A percentile compares a stretch with the other conserved stretches of the same genome.
phyloP scores from a whole-genome alignment of 2,888 invertebrate species.

The Gryllus longicercus region DNA sequence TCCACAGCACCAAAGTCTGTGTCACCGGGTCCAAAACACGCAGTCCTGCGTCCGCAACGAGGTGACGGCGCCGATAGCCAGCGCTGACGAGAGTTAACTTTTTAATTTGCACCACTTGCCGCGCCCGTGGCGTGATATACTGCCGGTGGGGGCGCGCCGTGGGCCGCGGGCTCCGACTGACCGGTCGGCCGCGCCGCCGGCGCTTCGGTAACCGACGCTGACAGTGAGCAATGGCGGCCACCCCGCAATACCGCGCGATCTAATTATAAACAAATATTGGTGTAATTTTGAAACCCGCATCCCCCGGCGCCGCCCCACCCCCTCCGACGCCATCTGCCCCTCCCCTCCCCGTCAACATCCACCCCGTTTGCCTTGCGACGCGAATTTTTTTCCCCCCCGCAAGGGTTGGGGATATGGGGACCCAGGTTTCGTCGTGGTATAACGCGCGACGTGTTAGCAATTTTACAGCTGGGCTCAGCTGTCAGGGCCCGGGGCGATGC shows the following conservation, averaged over 20 bases:
- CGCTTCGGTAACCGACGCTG: neutral
- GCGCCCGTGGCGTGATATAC: neutral
- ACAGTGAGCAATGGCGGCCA: conserved; percentile 4
- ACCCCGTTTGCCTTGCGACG: neutral
- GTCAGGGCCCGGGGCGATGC: neutral
- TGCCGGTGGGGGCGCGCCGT: neutral
- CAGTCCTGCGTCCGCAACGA: no score
- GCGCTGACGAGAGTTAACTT: neutral
- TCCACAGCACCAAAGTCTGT: no score
- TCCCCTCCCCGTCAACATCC: neutral
- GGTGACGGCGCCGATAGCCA: no score
- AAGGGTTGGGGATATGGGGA: no score
- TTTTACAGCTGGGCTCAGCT: conserved; percentile 6
- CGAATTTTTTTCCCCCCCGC: neutral
- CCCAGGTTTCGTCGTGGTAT: neutral
- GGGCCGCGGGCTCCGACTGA: neutral
- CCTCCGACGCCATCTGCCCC: neutral
- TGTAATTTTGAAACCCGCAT: neutral
- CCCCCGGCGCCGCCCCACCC: neutral
- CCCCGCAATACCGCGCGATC: neutral
- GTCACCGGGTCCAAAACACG: no score
- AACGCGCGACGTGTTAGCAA: neutral
- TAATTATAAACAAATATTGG: conserved; percentile 17
- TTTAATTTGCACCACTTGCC: conserved; percentile 1
- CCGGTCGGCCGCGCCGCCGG: neutral